Evolutionary conservation across 2,113 vertebrate genomes (phyloP), one percentile per base, ranked within the genome.

Genomic region (Osmerus eperlanus): DNA sequence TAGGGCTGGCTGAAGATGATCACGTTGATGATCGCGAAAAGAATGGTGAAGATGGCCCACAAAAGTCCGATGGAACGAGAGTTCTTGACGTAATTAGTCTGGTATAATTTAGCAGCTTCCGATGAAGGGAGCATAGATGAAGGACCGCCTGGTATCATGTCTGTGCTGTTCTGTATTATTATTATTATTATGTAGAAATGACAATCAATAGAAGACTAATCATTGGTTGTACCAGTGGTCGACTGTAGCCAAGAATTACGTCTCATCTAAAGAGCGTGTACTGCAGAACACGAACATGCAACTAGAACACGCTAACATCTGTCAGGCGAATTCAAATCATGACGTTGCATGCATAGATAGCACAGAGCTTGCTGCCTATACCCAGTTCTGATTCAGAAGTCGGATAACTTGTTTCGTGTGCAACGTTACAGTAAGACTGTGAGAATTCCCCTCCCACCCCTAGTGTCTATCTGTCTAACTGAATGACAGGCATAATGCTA

Each of bases 41-140:
- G 94, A 86, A 98, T 95, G 83, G 96, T 98, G 92, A 98, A 97
- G 84, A 97, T 96, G 89, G 96, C 95, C 96, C 96, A 98, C 66
- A 98, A 87, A 78, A 98, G 95, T 83, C 96, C 96, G 89, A 98
- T 97, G 73, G 95, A 94, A 73, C 95, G 90, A 69, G 96, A 96
- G 94, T 98, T 98, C 82, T 95, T 90, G 84, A 97, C 94, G 89
- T 98, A 97, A 89, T 96, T 97, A 87, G 93, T 95, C 88, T 96
- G 96, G 87, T 97, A 98, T 76, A 98, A 86, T 93, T 96, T 97
- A 84, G 96, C 95, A 74, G 95, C 95, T 88, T 98, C 96, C 85
- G 95, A 92, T 78, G 96, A 94, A 14, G 96, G 94, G 71, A 97
- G 91, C 94, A 97, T 95, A 81, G 91, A 93, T 91, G 93, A 90